Evolutionary conservation across 1,140 invertebrate species (phyloP).

Genomic region (Oscheius sp.): DNA sequence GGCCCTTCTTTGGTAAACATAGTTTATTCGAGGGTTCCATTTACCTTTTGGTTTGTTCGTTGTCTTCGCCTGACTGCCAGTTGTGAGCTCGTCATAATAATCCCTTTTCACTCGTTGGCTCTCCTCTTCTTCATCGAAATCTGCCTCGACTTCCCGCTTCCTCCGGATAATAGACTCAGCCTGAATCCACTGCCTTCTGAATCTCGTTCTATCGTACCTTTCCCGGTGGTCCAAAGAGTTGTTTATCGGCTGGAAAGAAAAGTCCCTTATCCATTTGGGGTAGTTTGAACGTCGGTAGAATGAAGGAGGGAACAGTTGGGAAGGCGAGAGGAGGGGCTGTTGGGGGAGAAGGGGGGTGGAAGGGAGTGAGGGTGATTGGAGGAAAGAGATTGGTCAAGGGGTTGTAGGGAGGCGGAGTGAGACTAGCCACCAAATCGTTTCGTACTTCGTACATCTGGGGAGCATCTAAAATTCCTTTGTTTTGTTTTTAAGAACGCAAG

Average conservation of each 20-base stretch:
- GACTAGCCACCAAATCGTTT: constrained; percentile 31
- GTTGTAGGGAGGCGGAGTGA: constrained; percentile 12
- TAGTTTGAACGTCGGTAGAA: constrained; percentile 1
- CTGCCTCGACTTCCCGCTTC: not conserved
- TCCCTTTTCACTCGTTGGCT: not conserved
- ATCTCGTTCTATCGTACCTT: not conserved
- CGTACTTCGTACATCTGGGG: constrained; percentile 7
- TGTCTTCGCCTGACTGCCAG: not conserved
- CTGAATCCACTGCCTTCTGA: not conserved
- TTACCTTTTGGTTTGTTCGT: not conserved
- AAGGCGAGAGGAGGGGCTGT: constrained; percentile 25
- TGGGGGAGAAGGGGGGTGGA: constrained; percentile 20
- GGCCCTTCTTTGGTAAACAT: no score
- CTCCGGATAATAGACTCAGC: no score
- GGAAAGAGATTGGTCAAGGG: not conserved
- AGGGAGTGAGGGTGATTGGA: not conserved
- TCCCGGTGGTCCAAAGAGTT: not conserved
- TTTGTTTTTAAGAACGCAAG: not conserved
- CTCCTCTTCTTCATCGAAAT: not conserved
- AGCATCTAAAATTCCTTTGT: constrained; percentile 10
- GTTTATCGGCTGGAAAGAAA: constrained; percentile 19
- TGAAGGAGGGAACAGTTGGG: constrained; percentile 17
- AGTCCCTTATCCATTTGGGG: constrained; percentile 17
- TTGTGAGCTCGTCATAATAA: not conserved
- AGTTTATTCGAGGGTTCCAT: not conserved